Evolutionary conservation across 2,797 vertebrate species (phyloP), one percentile per base, ranked within the genome.

Genomic region (Halcyon leucocephala): DNA sequence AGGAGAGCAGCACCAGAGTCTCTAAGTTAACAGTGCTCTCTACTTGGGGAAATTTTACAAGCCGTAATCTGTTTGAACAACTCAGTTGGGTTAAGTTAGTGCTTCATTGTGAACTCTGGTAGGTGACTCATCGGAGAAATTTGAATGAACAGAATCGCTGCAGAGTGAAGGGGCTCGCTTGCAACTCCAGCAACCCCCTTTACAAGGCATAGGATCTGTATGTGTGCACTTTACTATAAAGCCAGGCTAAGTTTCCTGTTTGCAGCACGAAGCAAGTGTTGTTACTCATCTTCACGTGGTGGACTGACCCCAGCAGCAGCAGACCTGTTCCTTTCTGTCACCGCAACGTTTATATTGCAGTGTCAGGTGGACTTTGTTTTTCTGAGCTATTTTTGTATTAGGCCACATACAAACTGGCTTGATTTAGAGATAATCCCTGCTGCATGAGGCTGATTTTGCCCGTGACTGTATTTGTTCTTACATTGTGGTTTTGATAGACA

Each of bases 21-120:
- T 72, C 80, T 65, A 65, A 65, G 65, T 79, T 65, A 51, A 46
- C 46, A 18, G 76, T 49, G 48, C 79, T 86, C 79, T 86, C 79
- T 88, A 46, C 86, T 78, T 88, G 88, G 91, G 82, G 73, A 90
- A 70, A 86, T 58, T 9, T 76, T 46, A 42, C 80, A 86, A 92
- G 57, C 88, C 51, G 0, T 78, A 88, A 94, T 94, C 91, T 83
- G 69, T 48, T 77, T 71, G 72, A 88, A 92, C 82, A 91, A 6
- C 73, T 82, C 85, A 37, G 82, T 35, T 49, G 93, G 79, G 85
- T 44, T 44, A 52, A 88, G 48, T 78, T 72, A 66, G 81, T 31
- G 65, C 79, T 89, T 78, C 9, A 3, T 29, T 76, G 72, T 24
- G 31, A 86, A 51, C 69, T 61, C 88, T 78, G 58, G 0, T 16